These are phyloP conservation scores for Mastomys natalensis DNA, from an alignment of 2,113 vertebrate genomes.

Conservation along the genomic window DNA sequence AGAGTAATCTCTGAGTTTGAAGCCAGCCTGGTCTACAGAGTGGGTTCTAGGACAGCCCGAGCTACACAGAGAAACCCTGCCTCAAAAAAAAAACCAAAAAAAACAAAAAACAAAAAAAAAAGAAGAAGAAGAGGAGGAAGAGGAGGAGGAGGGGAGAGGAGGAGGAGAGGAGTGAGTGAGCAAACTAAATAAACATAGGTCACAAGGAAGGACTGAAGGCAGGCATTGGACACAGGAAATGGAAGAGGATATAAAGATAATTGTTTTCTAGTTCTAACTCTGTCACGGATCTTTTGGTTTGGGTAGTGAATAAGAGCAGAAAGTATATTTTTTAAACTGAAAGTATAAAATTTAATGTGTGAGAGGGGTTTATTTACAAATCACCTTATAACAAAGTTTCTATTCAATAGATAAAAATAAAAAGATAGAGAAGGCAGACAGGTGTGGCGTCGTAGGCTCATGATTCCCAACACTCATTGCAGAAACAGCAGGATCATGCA, in stretches of 20 bases:
- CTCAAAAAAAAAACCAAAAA: no score
- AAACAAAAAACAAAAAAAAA: accelerated
- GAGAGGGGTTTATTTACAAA: background rate
- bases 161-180: no score
- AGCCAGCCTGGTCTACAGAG: no score
- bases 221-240: no score
- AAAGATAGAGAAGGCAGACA: background rate
- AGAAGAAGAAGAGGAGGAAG: no score
- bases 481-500: background rate
- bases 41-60: no score
- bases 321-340: background rate
- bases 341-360: background rate
- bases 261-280: background rate
- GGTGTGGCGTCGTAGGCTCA: background rate
- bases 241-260: background rate
- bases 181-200: no score
- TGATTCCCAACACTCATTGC: background rate
- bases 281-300: background rate
- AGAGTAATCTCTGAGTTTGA: no score
- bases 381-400: background rate
- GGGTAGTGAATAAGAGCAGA: background rate
- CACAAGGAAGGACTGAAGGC: background rate
- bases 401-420: background rate
- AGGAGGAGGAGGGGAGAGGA: no score
- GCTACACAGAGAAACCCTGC: no score